Conservation (phyloP, 2,113 vertebrate genomes). For the Jaculus jaculus region DNA sequence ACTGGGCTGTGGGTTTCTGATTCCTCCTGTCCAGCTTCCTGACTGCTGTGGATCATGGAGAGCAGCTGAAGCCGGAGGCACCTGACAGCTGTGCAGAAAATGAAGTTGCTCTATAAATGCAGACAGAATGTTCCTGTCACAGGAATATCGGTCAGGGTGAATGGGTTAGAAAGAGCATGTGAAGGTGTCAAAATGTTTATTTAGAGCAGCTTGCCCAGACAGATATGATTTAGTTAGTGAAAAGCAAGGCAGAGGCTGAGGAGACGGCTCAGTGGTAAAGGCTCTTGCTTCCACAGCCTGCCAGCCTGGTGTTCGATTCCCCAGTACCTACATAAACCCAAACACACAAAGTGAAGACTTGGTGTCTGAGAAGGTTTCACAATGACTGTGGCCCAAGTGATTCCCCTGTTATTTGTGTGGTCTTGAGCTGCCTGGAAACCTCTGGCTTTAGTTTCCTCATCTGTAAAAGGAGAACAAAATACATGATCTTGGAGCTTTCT, state of each 20-base stretch:
- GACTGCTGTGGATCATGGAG: neutral
- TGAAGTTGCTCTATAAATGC: neutral
- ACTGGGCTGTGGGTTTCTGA: neutral
- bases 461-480: neutral
- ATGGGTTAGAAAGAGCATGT: neutral
- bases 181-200: neutral
- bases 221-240: neutral
- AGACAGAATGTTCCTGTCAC: rapidly evolving
- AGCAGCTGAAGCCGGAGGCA: rapidly evolving
- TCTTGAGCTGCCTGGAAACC: rapidly evolving
- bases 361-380: neutral
- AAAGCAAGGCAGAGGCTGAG: neutral
- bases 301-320: too few species aligned
- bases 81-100: neutral
- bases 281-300: too few species aligned
- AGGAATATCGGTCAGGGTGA: neutral
- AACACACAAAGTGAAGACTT: too few species aligned
- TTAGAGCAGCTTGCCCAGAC: neutral
- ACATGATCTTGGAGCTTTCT: neutral
- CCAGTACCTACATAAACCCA: too few species aligned
- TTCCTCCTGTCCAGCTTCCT: neutral
- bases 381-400: rapidly evolving
- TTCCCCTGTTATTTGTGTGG: rapidly evolving
- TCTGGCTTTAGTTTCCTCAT: neutral
- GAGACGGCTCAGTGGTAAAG: too few species aligned